Conservation (phyloP, 2,797 vertebrate genomes). For the Macroramphosus scolopax region DNA sequence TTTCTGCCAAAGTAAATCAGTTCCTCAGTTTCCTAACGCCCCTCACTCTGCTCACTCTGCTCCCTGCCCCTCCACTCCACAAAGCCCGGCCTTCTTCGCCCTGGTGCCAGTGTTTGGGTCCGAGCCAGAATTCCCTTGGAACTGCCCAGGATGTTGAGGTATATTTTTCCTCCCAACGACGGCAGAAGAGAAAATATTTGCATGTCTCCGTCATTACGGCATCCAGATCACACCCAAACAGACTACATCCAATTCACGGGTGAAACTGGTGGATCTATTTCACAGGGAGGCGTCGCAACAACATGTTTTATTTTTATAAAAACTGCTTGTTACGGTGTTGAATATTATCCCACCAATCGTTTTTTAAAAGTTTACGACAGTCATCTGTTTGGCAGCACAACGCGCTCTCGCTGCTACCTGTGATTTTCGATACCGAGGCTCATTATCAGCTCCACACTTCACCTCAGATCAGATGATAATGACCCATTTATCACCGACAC, state of each 20-base stretch:
- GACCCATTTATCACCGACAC: slow-evolving; percentile 74
- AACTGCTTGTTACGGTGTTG: too few relatives aligned
- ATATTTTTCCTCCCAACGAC: slow-evolving; percentile 67
- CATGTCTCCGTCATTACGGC: slow-evolving; percentile 33
- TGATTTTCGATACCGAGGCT: slow-evolving; percentile 49
- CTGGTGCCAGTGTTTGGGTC: slow-evolving; percentile 53
- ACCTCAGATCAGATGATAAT: slow-evolving; percentile 75
- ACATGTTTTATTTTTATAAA: too few relatives aligned
- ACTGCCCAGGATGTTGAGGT: slow-evolving; percentile 68
- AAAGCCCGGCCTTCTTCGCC: slow-evolving; percentile 67
- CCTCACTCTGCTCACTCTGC: slow-evolving; percentile 20
- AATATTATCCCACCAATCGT: slow-evolving; percentile 13
- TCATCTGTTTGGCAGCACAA: slow-evolving; percentile 19
- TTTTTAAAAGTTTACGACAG: slow-evolving; percentile 3
- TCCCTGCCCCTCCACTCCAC: slow-evolving; percentile 40
- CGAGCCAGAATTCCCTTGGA: slow-evolving; percentile 61
- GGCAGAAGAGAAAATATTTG: slow-evolving; percentile 57
- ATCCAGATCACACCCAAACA: slow-evolving; percentile 35
- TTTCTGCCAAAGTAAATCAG: slow-evolving; percentile 40
- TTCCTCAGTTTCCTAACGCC: slow-evolving; percentile 23
- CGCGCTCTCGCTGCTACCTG: slow-evolving; percentile 33
- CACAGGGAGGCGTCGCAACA: too few relatives aligned
- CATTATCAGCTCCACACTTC: slow-evolving; percentile 71
- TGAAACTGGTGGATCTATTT: too few relatives aligned
- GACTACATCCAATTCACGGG: neutral